A percentile compares a stretch with the other conserved stretches of the same genome.
phyloP scores from a whole-genome alignment of 2,797 vertebrate genomes.

The Microhierax caerulescens region DNA sequence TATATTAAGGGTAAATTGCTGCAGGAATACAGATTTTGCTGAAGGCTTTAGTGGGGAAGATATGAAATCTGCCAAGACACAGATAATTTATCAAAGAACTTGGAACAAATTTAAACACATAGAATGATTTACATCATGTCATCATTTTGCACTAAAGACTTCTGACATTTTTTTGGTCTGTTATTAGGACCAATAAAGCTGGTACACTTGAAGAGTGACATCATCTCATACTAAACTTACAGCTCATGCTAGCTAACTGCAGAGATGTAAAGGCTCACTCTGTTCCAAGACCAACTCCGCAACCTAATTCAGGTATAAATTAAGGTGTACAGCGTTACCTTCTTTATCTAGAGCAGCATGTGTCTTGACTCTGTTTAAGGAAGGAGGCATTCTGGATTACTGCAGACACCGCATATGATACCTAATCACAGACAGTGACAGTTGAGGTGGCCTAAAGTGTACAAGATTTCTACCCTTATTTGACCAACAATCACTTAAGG shows the following conservation, averaged over 20 bases:
- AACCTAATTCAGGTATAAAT: background rate
- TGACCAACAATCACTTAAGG: background rate
- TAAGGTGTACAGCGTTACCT: background rate
- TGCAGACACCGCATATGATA: background rate
- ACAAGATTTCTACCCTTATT: background rate
- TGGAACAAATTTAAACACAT: background rate
- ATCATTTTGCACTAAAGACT: background rate
- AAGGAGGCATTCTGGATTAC: background rate
- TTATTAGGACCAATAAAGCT: background rate
- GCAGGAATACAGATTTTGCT: background rate
- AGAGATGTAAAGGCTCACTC: background rate
- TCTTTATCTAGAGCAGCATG: background rate
- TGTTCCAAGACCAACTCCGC: background rate
- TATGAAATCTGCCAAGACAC: background rate
- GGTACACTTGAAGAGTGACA: background rate
- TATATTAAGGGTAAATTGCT: background rate
- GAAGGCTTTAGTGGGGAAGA: background rate
- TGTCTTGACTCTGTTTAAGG: background rate
- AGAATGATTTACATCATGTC: background rate
- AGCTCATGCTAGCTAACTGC: background rate
- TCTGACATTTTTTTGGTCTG: background rate
- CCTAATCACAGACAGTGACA: background rate
- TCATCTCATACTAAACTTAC: background rate
- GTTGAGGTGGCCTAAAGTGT: background rate
- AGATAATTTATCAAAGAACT: background rate